Evolutionary conservation across 1,140 invertebrate species (phyloP), one percentile per base, ranked within the genome.

Genomic region (Maniola jurtina): DNA sequence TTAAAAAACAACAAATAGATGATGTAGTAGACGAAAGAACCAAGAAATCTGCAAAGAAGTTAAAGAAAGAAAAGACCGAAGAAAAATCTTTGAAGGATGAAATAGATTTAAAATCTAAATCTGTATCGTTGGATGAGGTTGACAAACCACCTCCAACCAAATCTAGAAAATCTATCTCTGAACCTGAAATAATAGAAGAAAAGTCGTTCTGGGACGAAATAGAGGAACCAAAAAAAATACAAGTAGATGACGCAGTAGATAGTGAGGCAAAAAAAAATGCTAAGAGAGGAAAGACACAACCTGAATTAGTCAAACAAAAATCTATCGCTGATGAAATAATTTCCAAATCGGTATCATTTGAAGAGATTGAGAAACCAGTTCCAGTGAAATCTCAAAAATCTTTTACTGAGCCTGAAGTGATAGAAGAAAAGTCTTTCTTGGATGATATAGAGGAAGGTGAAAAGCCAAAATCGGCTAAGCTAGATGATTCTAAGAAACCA

Each of bases 131-230:
- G 13, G 35, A 40, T 3, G 55, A 57, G 5, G 14, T 38, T 5
- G 71, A 79, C 16, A 48, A 71, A 50, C 71, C 72, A 11, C 35
- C 47, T 38, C 16, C 67, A 14, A 62, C 16, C 34, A 72, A 79
- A 66, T 71, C 70, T 52, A 71, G 74, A 35, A 80, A 80, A 57
- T 76, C 74, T n/a, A 5, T 75, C 2, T 77, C 83, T 13, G 77
- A 82, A 66, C 66, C 76, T 13, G 80, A 81, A 71, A 52, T 40
- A 5, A 65, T 70, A 10, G 81, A 85, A 75, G 81, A 85, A 54
- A 85, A 85, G 58, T 85, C 80, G 50, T 80, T 88, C 34, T 85
- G 80, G 80, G 84, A 88, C 72, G 83, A 85, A 25, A 50, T 56
- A 50, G 73, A 76, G 47, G 70, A 76, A 25, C 60, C 72, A 64